A percentile compares a stretch with the other conserved stretches of the same genome.
phyloP scores from a whole-genome alignment of 2,888 invertebrate genomes.

The Gymnocheta viridis region DNA sequence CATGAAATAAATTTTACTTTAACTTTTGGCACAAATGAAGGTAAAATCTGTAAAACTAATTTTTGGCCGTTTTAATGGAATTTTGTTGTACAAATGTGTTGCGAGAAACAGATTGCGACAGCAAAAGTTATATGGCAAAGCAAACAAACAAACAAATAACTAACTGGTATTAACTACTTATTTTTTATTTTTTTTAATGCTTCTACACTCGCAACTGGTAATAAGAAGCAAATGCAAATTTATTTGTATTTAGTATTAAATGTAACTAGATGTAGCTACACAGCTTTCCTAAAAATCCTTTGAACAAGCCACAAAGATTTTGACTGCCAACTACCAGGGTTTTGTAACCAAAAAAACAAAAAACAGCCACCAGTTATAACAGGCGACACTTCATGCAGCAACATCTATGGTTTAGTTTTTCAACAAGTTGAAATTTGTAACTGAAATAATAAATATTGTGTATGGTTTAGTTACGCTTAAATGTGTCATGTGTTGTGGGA shows the following conservation, averaged over 20 bases:
- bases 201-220: conserved; percentile 14
- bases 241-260: conserved; percentile 1
- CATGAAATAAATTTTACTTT: conserved; percentile 12
- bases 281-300: background rate
- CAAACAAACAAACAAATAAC: conserved; percentile 10
- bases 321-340: conserved; percentile 19
- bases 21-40: conserved; percentile 1
- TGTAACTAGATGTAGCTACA: conserved; percentile 3
- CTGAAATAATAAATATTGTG: background rate
- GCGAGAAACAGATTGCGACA: background rate
- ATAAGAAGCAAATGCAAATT: conserved; percentile 11
- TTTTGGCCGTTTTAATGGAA: conserved; percentile 30
- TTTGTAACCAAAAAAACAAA: conserved; percentile 34
- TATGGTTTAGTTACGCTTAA: background rate
- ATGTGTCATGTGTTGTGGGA: conserved; percentile 30
- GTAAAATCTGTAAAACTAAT: conserved; percentile 6
- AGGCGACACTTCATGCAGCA: conserved; percentile 18
- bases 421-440: conserved; percentile 24
- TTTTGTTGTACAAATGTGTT: conserved; percentile 19
- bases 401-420: conserved; percentile 11
- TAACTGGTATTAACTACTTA: conserved; percentile 7
- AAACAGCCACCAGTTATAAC: background rate
- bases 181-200: background rate
- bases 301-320: conserved; percentile 29
- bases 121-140: conserved; percentile 7